Percentiles rank a stretch among this genome's conserved stretches.
phyloP scores from a whole-genome alignment of 2,888 invertebrate species.

The Ptycholaimellus sp. region DNA sequence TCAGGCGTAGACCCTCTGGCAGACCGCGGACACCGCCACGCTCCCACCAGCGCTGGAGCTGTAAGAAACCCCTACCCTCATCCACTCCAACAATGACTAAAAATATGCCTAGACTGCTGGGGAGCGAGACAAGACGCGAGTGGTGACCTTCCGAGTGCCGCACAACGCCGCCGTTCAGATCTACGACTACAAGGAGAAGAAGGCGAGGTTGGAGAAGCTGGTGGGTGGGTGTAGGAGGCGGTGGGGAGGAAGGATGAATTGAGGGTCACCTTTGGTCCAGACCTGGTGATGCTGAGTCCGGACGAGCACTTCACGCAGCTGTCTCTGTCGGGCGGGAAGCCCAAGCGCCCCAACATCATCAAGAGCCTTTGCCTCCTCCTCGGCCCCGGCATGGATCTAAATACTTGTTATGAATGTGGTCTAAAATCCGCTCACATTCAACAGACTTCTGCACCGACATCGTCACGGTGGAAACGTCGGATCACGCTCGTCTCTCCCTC shows the following conservation, averaged over 20 bases:
- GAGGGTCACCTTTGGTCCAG: constrained; percentile 34
- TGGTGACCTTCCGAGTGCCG: constrained; percentile 31
- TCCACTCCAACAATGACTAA: too few relatives aligned
- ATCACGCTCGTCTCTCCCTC: constrained; percentile 32
- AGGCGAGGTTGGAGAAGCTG: constrained; percentile 20
- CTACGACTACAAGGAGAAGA: constrained; percentile 34
- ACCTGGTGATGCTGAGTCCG: constrained; percentile 33
- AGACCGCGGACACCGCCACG: constrained; percentile 7
- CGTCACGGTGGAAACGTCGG: constrained; percentile 33
- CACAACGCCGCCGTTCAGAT: constrained; percentile 35
- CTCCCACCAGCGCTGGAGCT: not conserved
- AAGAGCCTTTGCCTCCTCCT: constrained; percentile 31
- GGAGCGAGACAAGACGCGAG: constrained; percentile 25
- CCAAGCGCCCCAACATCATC: constrained; percentile 32
- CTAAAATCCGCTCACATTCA: too few relatives aligned
- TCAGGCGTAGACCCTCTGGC: constrained; percentile 29
- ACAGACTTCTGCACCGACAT: constrained; percentile 34
- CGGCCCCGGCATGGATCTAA: too few relatives aligned
- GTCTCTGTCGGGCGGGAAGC: constrained; percentile 32
- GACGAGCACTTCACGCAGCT: constrained; percentile 35
- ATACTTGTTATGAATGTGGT: too few relatives aligned
- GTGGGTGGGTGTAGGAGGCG: not conserved
- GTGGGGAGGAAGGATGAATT: not conserved
- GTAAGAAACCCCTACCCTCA: too few relatives aligned
- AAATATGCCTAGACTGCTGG: too few relatives aligned